These are phyloP conservation scores for Drosophila emarginata DNA, from an alignment of 2,888 invertebrate genomes.

Conservation along the genomic window DNA sequence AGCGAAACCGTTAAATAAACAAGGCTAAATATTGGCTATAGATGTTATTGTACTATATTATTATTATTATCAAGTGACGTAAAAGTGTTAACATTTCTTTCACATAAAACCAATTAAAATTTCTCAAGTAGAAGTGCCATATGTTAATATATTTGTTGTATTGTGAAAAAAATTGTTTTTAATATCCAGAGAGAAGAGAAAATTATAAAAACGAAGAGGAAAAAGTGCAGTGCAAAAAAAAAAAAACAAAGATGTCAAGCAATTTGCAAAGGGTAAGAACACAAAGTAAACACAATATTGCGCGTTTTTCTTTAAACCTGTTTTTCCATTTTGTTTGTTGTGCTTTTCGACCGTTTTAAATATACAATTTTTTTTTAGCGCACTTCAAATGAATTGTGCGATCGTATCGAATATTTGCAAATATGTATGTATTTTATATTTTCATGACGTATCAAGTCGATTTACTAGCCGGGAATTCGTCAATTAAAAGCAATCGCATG, in stretches of 20 bases:
- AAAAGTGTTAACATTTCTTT: conserved; percentile 12
- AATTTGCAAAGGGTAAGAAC: conserved; percentile 65
- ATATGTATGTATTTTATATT: neutral
- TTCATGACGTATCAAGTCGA: neutral
- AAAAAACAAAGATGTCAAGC: conserved; percentile 51
- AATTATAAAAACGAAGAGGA: conserved; percentile 9
- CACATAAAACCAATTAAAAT: conserved; percentile 10
- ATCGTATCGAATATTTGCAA: no score
- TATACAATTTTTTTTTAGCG: neutral
- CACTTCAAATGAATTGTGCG: neutral
- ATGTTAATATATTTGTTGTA: conserved; percentile 23
- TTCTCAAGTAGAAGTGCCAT: conserved; percentile 16
- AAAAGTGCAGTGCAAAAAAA: conserved; percentile 17
- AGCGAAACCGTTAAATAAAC: conserved; percentile 52
- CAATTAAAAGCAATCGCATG: no score
- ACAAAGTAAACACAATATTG: neutral
- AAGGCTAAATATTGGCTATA: conserved; percentile 27
- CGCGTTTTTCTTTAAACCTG: neutral
- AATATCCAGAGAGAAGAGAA: conserved; percentile 3
- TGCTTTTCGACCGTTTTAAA: conserved; percentile 6
- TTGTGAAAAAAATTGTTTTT: conserved; percentile 6
- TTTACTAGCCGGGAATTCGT: no score
- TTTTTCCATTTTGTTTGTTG: conserved; percentile 12
- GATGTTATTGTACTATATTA: conserved; percentile 31
- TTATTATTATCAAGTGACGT: conserved; percentile 48